Base-by-base conservation (phyloP, 1,140 invertebrate genomes). In the Neoseiulus cucumeris region DNA sequence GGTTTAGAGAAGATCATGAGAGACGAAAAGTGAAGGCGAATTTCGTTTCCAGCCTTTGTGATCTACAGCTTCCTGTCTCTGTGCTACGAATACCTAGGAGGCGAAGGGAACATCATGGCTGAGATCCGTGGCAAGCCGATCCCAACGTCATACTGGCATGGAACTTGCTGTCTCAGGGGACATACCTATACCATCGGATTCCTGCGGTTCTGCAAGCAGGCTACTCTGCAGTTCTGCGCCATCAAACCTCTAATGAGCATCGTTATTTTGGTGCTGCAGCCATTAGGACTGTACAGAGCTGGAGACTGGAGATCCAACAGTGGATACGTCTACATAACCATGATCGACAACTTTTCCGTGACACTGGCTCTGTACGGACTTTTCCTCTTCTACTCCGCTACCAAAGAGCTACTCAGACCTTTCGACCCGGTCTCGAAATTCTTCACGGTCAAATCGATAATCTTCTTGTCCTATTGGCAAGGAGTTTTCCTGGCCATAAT, bases 391-490 rank as follows among this genome's bases (percentile, higher is more conserved):
- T 97, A 98, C 76, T 93, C 91, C 73, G 95, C 94, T 68, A 99
- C 95, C 1, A 83, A 89, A 71, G 92, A 72, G 65, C 83, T 98
- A 67, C 80, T 98, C 66, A 90, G 87, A 65, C 91, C 93, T 0
- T 98, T 93, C 76, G 93, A 98, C 70, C 96, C 96, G 0, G 89
- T 99, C 39, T 82, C 98, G 68, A 99, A 99, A 78, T 99, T 99
- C 79, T 94, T 90, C 76, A 98, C 93, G 25, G 91, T 99, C 70
- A 99, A 99, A 76, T 95, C 93, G 68, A 91, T 98, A 70, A 98
- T 99, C 75, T 99, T 99, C 77, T 81, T 99, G 67, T 98, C 94
- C 51, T 99, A 99, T 75, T 99, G 96, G 96, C 96, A 99, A 89
- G 95, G 94, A 73, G 92, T 98, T 25, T 82, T 92, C 42, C 78